phyloP scores from a whole-genome alignment of 2,113 vertebrate species.

The Prochilodus magdalenae region DNA sequence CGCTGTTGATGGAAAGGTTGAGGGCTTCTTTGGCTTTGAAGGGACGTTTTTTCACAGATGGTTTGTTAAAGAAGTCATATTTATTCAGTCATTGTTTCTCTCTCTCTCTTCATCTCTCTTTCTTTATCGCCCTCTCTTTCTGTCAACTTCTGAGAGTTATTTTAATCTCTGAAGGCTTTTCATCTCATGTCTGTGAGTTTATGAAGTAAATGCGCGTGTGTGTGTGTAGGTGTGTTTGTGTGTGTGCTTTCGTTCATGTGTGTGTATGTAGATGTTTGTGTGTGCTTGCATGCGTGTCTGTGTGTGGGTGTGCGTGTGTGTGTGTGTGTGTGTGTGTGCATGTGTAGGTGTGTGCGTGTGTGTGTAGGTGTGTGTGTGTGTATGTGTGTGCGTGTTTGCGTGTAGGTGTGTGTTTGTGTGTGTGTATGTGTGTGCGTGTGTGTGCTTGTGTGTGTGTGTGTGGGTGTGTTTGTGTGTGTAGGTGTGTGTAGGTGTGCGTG shows the following conservation, averaged over 20 bases:
- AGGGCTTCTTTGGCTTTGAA: slow-evolving; percentile 16
- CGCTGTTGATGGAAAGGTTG: not conserved
- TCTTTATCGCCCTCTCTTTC: not conserved
- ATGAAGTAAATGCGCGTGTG: not conserved
- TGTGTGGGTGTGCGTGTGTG: slow-evolving; percentile 1
- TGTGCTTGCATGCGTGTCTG: slow-evolving; percentile 7
- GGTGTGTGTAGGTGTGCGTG: no score
- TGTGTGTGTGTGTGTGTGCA: slow-evolving; percentile 10
- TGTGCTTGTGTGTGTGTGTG: no score
- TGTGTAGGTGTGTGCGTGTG: no score
- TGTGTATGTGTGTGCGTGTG: slow-evolving; percentile 4
- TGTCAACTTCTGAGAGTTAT: slow-evolving; percentile 16
- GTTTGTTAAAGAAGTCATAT: slow-evolving; percentile 28
- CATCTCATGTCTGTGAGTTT: not conserved
- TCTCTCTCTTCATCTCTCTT: not conserved
- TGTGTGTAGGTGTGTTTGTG: not conserved
- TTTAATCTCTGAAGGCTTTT: slow-evolving; percentile 37
- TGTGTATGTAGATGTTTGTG: not conserved
- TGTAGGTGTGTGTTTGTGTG: slow-evolving; percentile 8
- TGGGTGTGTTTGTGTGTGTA: no score
- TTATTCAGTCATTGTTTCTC: not conserved
- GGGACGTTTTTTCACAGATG: slow-evolving; percentile 1
- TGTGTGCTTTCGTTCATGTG: slow-evolving; percentile 5
- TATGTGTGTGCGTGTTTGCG: slow-evolving; percentile 5
- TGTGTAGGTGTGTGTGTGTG: slow-evolving; percentile 5